phyloP scores from a whole-genome alignment of 2,113 vertebrate genomes.

The Mohoua ochrocephala region DNA sequence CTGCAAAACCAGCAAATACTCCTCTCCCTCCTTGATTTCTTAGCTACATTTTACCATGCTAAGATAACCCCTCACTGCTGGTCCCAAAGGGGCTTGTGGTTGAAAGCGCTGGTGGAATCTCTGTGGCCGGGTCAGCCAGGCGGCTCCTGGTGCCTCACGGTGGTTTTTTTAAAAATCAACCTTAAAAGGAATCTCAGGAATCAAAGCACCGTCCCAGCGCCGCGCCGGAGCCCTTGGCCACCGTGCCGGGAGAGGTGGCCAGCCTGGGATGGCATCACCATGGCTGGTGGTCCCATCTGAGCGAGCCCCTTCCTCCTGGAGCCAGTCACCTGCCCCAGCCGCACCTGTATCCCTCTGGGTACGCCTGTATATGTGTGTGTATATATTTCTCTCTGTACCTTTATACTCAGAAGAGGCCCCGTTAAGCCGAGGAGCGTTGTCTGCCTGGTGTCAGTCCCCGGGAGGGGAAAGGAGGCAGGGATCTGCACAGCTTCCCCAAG shows the following conservation, averaged over 20 bases:
- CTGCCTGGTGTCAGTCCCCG: background rate
- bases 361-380: background rate
- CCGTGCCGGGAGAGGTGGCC: accelerated
- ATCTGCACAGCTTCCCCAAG: background rate
- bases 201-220: background rate
- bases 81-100: background rate
- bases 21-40: background rate
- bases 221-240: accelerated
- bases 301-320: background rate
- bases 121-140: background rate
- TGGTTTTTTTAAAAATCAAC: background rate
- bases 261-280: accelerated
- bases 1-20: background rate
- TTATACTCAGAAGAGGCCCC: background rate
- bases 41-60: background rate
- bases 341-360: accelerated
- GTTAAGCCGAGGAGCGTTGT: accelerated
- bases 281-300: background rate
- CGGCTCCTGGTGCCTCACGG: background rate
- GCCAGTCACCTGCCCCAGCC: background rate
- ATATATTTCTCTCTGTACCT: background rate
- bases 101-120: background rate
- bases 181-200: constrained; percentile 46
- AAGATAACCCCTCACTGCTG: background rate
- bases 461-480: background rate